These are phyloP conservation scores for Saccostrea glomerata DNA, from an alignment of 1,140 invertebrate species.

Conservation along the genomic window DNA sequence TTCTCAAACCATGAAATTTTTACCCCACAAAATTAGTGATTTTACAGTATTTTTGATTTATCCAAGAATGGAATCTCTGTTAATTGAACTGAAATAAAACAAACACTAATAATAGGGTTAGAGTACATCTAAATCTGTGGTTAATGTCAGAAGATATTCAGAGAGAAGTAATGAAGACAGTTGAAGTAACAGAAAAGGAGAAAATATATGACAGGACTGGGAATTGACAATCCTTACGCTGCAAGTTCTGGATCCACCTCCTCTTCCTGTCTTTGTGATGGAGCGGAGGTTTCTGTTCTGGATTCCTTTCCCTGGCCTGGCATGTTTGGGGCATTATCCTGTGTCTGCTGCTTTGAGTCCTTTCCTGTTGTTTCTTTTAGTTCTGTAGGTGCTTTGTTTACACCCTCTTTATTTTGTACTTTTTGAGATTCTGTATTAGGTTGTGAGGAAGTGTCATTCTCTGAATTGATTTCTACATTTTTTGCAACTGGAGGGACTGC, in stretches of 20 bases:
- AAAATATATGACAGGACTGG: no score
- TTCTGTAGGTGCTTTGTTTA: neutral
- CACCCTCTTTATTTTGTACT: neutral
- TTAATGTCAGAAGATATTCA: no score
- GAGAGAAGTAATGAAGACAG: no score
- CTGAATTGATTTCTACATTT: constrained; percentile 40
- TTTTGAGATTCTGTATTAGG: neutral
- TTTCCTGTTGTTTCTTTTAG: neutral
- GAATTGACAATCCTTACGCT: neutral
- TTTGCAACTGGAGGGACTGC: constrained; percentile 34
- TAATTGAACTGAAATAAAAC: no score
- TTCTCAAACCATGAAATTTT: no score
- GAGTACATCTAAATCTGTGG: no score
- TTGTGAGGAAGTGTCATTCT: neutral
- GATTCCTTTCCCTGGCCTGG: neutral
- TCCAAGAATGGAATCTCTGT: no score
- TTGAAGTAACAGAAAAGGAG: no score
- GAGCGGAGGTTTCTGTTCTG: neutral
- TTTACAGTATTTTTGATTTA: no score
- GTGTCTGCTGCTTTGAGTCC: neutral
- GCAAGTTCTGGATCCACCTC: constrained; percentile 33
- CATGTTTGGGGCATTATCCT: neutral
- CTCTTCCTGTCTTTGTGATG: neutral
- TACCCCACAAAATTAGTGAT: no score
- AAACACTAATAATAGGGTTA: no score